A percentile compares a stretch with the other conserved stretches of the same genome.
Conservation (phyloP, 30 jellyfish, hydroid and myxozoan species). For the Pseudorhiza aurosa region DNA sequence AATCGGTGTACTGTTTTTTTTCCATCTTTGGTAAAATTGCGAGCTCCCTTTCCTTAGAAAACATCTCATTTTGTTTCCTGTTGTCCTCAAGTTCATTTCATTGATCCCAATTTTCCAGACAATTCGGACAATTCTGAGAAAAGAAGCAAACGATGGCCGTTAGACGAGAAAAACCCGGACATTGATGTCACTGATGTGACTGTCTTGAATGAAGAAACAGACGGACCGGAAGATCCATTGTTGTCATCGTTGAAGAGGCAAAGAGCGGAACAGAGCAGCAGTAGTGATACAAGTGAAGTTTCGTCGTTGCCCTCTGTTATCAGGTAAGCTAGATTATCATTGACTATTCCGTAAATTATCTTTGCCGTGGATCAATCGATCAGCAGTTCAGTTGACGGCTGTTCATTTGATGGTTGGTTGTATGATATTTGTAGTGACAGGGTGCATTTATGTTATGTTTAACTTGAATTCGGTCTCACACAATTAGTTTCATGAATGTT, state of each 20-base stretch:
- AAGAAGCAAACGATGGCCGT: constrained; percentile 30
- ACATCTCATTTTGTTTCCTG: neutral
- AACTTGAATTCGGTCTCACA: no score
- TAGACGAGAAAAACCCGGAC: constrained; percentile 49
- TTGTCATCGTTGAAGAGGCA: constrained; percentile 46
- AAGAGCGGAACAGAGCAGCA: constrained; percentile 76
- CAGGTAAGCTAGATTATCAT: constrained; percentile 36
- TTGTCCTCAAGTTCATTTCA: neutral
- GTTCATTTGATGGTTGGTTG: no score
- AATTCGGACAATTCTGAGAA: constrained; percentile 78
- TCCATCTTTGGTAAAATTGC: no score
- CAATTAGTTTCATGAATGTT: no score
- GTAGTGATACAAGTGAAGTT: constrained; percentile 80
- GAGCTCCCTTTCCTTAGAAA: neutral
- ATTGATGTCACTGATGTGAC: constrained; percentile 66
- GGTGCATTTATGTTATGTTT: no score
- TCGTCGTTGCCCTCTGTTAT: constrained; percentile 84
- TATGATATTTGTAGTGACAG: no score
- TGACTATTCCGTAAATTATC: neutral
- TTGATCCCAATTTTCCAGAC: constrained; percentile 4
- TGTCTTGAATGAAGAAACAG: constrained; percentile 53
- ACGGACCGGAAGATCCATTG: constrained; percentile 74
- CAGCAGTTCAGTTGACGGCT: no score
- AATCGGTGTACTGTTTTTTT: no score
- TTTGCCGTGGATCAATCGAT: no score